Evolutionary conservation across 2,113 vertebrate species (phyloP), one percentile per base, ranked within the genome.

Genomic region (Podocnemis expansa): DNA sequence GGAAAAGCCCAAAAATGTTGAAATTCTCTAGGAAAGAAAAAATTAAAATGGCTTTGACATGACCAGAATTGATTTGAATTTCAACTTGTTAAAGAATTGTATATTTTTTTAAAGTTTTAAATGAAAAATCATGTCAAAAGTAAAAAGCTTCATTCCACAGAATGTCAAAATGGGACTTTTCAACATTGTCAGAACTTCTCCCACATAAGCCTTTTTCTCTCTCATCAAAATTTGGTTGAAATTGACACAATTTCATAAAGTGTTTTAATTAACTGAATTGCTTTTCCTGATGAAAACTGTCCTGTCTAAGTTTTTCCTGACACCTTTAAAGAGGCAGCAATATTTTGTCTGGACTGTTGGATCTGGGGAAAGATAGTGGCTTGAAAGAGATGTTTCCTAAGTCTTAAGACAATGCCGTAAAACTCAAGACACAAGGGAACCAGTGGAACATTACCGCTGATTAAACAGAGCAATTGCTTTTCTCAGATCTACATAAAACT

Each of bases 31-130:
- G 1, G 34, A 27, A 51, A n/a, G 22, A 79, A n/a, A 8, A n/a
- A 51, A 79, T 52, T 52, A 51, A 52, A 70, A 1, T 0, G 0
- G 1, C 34, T 58, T 52, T 75, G 82, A 14, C 70, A 25, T 12
- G 34, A 8, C 17, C 5, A 41, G n/a, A 79, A 34, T 58, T 2
- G 3, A 27, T 7, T 0, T 0, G 31, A 51, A 56, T 55, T 70
- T 83, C 7, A 45, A 70, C 41, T 70, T 55, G 14, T 27, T 21
- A 41, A 16, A 6, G 51, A 41, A 29, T 12, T 45, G 22, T 16
- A 76, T 45, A 4, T 10, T 70, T 38, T 38, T 22, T 70, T 5
- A 47, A 79, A 79, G 27, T 29, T 58, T 47, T 27, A 1, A 25
- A n/a, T 13, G 41, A 25, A 13, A 70, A 47, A 8, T 2, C 52